Evolutionary conservation across 2,797 vertebrate genomes (phyloP).

Genomic region (Aldrovandia affinis): DNA sequence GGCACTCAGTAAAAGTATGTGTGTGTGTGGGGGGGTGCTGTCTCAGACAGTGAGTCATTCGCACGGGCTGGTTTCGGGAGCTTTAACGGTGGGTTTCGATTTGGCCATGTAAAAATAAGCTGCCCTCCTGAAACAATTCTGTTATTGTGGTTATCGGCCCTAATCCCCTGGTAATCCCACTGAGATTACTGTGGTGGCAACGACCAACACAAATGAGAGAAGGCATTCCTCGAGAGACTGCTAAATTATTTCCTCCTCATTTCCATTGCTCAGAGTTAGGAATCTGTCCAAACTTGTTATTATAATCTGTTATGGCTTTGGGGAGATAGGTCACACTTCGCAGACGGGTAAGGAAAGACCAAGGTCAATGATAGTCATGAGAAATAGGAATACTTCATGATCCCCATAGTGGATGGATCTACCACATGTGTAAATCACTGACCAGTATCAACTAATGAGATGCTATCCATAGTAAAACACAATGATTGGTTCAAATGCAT

Average conservation of each 20-base stretch:
- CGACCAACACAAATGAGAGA: conserved; percentile 46
- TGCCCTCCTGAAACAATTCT: conserved; percentile 66
- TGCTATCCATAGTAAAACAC: background rate
- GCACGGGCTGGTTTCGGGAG: conserved; percentile 34
- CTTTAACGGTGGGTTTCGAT: conserved; percentile 66
- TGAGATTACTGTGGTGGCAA: conserved; percentile 51
- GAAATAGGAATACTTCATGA: background rate
- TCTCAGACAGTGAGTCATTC: conserved; percentile 47
- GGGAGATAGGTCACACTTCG: background rate
- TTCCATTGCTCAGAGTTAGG: background rate
- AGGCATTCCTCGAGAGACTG: conserved; percentile 53
- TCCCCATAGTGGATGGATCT: background rate
- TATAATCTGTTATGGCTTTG: background rate
- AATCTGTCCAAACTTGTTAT: background rate
- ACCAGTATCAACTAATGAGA: too few species aligned
- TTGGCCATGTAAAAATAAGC: conserved; percentile 59
- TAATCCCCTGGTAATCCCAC: conserved; percentile 76
- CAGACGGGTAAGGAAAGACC: background rate
- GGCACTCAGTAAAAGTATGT: conserved; percentile 2
- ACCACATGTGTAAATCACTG: background rate
- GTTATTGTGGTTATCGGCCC: conserved; percentile 67
- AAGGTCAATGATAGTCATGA: background rate
- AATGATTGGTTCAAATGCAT: background rate
- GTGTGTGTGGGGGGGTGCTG: background rate
- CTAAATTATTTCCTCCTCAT: conserved; percentile 16